These are phyloP conservation scores for Piaya cayana DNA, from an alignment of 2,113 vertebrate species.

Conservation along the genomic window DNA sequence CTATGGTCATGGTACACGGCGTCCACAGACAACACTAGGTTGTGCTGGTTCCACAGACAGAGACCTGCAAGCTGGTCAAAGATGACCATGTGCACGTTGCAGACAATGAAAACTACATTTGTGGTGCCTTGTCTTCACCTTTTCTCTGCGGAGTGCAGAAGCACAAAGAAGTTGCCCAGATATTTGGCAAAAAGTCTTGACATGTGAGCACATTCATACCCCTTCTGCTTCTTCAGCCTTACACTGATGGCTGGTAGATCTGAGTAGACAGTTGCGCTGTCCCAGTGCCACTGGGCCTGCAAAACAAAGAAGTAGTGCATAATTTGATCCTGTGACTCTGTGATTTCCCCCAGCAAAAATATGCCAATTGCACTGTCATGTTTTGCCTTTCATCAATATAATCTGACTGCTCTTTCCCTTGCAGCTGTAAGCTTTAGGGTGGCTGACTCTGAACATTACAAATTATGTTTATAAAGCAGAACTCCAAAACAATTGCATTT, in stretches of 20 bases:
- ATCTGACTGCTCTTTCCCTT: neutral
- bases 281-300: neutral
- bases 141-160: neutral
- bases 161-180: neutral
- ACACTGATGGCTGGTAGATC: neutral
- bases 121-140: neutral
- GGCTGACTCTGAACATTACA: neutral
- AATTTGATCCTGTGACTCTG: neutral
- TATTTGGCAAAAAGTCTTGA: neutral
- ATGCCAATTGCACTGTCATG: neutral
- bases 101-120: neutral
- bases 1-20: neutral
- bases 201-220: neutral
- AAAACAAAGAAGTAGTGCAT: constrained; percentile 39
- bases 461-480: constrained; percentile 28
- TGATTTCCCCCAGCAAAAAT: neutral
- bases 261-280: neutral
- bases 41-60: neutral
- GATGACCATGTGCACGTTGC: rapidly evolving
- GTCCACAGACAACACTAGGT: neutral
- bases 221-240: constrained; percentile 14
- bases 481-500: constrained; percentile 14
- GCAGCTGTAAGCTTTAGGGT: neutral
- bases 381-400: constrained; percentile 35
- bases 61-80: neutral